Evolutionary conservation across 2,888 invertebrate species (phyloP).

Genomic region (Parnassius mnemosyne): DNA sequence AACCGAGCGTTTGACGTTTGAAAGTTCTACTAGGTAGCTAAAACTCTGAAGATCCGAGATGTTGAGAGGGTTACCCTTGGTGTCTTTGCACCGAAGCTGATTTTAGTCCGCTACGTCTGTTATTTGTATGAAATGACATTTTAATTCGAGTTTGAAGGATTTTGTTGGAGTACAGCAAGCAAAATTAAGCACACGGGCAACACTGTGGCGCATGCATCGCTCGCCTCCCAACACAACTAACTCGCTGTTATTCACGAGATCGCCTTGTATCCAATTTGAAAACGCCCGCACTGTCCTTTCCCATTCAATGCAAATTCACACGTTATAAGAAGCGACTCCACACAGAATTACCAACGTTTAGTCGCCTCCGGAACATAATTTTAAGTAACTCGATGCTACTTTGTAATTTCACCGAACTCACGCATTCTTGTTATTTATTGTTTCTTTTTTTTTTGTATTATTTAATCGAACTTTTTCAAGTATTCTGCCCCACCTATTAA

Average conservation of each 20-base stretch:
- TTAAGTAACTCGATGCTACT: slow-evolving; percentile 44
- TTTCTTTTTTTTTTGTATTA: background rate
- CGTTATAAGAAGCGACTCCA: slow-evolving; percentile 73
- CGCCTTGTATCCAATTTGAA: slow-evolving; percentile 49
- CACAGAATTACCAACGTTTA: slow-evolving; percentile 77
- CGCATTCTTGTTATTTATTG: slow-evolving; percentile 5
- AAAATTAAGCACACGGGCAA: slow-evolving; percentile 27
- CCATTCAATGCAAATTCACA: slow-evolving; percentile 79
- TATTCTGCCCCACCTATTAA: background rate
- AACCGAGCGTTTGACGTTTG: no score
- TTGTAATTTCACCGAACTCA: slow-evolving; percentile 58
- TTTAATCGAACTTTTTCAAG: background rate
- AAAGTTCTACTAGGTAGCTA: no score
- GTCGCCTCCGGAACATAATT: slow-evolving; percentile 77
- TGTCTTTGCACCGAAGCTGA: no score
- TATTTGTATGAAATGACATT: no score
- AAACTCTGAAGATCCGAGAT: no score
- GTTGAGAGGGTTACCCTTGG: no score
- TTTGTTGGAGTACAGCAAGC: no score
- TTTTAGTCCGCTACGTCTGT: no score
- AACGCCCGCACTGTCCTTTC: slow-evolving; percentile 63
- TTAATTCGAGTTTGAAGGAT: no score
- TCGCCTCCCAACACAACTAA: slow-evolving; percentile 20
- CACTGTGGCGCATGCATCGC: slow-evolving; percentile 37
- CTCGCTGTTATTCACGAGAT: slow-evolving; percentile 38